phyloP scores from a whole-genome alignment of 92 coral and sea anemone genomes.

The Zoanthus sansibaricus region DNA sequence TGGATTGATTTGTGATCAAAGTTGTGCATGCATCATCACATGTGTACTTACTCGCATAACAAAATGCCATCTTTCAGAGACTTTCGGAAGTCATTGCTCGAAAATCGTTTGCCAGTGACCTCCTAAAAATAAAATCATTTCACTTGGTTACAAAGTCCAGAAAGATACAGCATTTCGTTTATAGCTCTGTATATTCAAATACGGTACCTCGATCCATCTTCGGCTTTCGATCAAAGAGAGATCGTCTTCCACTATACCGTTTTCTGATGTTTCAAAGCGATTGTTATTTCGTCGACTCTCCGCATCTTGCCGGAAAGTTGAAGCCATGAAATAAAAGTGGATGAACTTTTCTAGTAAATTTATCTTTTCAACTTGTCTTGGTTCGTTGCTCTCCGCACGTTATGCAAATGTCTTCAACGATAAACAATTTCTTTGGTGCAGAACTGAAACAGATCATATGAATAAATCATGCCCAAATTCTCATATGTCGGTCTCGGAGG shows the following conservation, averaged over 20 bases:
- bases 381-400: constrained; percentile 32
- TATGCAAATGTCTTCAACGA: constrained; percentile 38
- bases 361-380: not conserved
- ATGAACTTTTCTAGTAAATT: not conserved
- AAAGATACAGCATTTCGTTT: not conserved
- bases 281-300: not conserved
- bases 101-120: constrained; percentile 76
- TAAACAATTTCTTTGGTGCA: constrained; percentile 1
- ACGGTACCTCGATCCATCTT: constrained; percentile 94
- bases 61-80: constrained; percentile 85
- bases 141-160: constrained; percentile 31
- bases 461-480: constrained; percentile 23
- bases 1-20: not conserved
- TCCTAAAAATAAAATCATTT: constrained; percentile 56
- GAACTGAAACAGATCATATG: constrained; percentile 15
- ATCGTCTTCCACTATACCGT: constrained; percentile 62
- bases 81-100: constrained; percentile 80
- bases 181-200: not conserved
- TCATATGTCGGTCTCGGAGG: not conserved
- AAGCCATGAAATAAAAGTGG: constrained; percentile 6
- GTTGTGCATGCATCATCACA: not conserved
- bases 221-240: constrained; percentile 79
- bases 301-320: constrained; percentile 2
- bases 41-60: constrained; percentile 91
- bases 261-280: constrained; percentile 43